A percentile compares a stretch with the other conserved stretches of the same genome.
Evolutionary conservation across 1,140 invertebrate genomes (phyloP).

Genomic region (Leptopilina clavipes): DNA sequence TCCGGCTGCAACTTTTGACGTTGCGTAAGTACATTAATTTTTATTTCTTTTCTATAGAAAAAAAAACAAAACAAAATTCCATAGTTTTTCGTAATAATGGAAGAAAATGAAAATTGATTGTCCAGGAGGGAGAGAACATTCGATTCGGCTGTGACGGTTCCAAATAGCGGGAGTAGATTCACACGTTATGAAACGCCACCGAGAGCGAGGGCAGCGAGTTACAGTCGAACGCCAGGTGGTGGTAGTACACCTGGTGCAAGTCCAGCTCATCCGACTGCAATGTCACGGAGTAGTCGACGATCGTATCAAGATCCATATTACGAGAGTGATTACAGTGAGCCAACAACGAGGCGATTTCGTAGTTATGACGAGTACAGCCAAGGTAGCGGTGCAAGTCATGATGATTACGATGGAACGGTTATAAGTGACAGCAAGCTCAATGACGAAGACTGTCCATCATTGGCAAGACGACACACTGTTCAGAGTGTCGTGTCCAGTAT

Average conservation of each 20-base stretch:
- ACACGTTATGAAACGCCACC: conserved; percentile 72
- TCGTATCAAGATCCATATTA: conserved; percentile 72
- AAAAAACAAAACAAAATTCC: too few species aligned
- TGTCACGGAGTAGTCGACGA: conserved; percentile 67
- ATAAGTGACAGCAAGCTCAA: conserved; percentile 67
- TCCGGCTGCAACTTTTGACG: conserved; percentile 72
- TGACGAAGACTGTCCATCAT: conserved; percentile 63
- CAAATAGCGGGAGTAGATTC: conserved; percentile 70
- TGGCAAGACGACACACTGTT: conserved; percentile 63
- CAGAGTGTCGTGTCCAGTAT: conserved; percentile 67
- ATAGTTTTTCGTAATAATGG: background rate
- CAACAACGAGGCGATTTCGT: conserved; percentile 76
- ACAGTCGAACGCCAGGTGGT: conserved; percentile 68
- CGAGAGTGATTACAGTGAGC: conserved; percentile 72
- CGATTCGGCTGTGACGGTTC: conserved; percentile 68
- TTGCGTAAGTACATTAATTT: conserved; percentile 61
- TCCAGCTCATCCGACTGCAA: conserved; percentile 69
- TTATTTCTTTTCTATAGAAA: too few species aligned
- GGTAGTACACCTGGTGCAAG: conserved; percentile 71
- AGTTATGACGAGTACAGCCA: conserved; percentile 81
- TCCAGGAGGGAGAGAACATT: conserved; percentile 70
- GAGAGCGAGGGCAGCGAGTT: conserved; percentile 70
- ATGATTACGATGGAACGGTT: conserved; percentile 74
- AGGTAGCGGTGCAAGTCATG: conserved; percentile 78
- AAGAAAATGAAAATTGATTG: conserved; percentile 21